Percentiles rank a stretch among this genome's conserved stretches.
These are phyloP conservation scores for Tinea semifulvella DNA, from an alignment of 2,888 invertebrate species.

Conservation along the genomic window DNA sequence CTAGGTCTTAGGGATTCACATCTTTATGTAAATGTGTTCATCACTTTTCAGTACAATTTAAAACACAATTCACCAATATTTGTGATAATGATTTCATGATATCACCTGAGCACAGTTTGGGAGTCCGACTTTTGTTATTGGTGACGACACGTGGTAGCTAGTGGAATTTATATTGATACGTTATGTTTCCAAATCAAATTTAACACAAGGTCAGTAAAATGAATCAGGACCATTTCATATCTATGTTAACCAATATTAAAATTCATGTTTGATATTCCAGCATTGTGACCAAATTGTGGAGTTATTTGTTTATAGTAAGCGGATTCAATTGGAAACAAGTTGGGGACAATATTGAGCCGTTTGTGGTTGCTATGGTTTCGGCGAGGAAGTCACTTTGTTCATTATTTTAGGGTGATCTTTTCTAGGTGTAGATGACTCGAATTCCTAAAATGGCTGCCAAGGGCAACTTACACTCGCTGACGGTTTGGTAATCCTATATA, in stretches of 20 bases:
- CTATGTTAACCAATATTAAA: conserved; percentile 57
- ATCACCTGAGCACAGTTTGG: conserved; percentile 9
- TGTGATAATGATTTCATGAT: conserved; percentile 41
- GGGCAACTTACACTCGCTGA: conserved; percentile 42
- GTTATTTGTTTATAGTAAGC: conserved; percentile 44
- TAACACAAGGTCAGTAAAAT: conserved; percentile 58
- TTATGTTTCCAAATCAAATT: conserved; percentile 32
- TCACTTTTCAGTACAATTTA: conserved; percentile 58
- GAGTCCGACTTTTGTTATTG: neutral
- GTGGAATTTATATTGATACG: conserved; percentile 9
- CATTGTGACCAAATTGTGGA: conserved; percentile 58
- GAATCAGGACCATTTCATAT: conserved; percentile 48
- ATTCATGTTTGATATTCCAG: conserved; percentile 66
- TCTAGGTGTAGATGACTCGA: conserved; percentile 64
- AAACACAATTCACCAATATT: conserved; percentile 40
- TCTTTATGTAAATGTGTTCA: too few relatives aligned
- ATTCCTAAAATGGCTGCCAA: too few relatives aligned
- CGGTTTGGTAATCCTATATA: conserved; percentile 49
- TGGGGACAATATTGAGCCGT: conserved; percentile 23
- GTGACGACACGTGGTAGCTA: conserved; percentile 2
- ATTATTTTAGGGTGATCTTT: conserved; percentile 65
- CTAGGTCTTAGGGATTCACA: too few relatives aligned
- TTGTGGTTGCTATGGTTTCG: conserved; percentile 22
- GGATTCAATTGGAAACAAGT: conserved; percentile 1
- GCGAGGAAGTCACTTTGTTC: conserved; percentile 34